Evolutionary conservation across 2,113 vertebrate genomes (phyloP).

Genomic region (Alethe castanea): DNA sequence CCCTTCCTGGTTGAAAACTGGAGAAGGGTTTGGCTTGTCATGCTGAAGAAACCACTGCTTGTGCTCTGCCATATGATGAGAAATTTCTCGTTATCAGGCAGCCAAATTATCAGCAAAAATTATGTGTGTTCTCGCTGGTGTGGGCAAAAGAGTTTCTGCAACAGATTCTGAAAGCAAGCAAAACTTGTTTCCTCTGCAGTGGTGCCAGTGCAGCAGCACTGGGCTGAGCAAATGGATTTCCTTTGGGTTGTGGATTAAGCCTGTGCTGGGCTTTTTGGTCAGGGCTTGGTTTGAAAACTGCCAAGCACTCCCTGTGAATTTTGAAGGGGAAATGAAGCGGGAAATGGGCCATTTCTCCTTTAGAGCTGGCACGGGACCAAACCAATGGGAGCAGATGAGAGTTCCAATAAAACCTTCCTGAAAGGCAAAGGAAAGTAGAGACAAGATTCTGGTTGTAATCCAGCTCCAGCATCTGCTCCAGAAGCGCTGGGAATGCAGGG

Average conservation of each 20-base stretch:
- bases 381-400: constrained; percentile 39
- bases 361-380: neutral
- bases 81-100: neutral
- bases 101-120: neutral
- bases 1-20: neutral
- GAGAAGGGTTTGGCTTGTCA: neutral
- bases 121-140: neutral
- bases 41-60: neutral
- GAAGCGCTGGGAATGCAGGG: neutral
- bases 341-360: constrained; percentile 45
- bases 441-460: neutral
- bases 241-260: neutral
- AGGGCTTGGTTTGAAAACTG: neutral
- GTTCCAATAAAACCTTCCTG: constrained; percentile 29
- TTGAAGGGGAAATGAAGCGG: constrained; percentile 31
- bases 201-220: neutral
- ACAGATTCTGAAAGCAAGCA: neutral
- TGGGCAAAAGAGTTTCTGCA: neutral
- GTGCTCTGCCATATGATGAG: neutral
- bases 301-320: neutral
- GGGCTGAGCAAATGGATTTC: neutral
- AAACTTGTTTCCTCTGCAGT: neutral
- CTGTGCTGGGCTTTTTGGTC: neutral
- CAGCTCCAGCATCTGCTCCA: neutral
- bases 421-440: neutral